Conservation (phyloP, 2,888 invertebrate species). For the Sympetrum striolatum region DNA sequence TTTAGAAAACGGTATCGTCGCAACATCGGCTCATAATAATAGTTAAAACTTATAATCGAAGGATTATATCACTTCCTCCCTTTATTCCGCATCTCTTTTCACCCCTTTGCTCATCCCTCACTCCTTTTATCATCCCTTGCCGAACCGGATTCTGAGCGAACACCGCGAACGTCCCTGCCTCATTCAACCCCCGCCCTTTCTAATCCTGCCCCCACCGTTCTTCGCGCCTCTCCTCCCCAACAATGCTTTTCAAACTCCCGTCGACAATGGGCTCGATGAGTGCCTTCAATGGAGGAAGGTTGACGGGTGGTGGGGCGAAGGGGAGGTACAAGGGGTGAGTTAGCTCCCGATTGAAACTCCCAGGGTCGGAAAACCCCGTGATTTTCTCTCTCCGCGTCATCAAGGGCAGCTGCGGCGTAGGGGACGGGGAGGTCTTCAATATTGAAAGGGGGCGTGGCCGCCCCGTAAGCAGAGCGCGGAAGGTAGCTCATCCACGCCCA, state of each 20-base stretch:
- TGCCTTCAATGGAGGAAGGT: conserved; percentile 20
- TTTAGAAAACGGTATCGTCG: conserved; percentile 19
- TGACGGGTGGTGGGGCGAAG: not conserved
- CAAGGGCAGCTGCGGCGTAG: conserved; percentile 12
- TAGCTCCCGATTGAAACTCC: not conserved
- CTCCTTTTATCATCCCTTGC: not conserved
- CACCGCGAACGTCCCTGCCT: not conserved
- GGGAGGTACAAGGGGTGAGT: not conserved
- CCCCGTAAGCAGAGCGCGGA: not conserved
- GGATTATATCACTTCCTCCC: conserved; percentile 32
- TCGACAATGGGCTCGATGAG: conserved; percentile 39
- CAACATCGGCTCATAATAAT: conserved; percentile 8
- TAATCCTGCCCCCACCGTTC: not conserved
- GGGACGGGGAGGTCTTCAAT: not conserved
- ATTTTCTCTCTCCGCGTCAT: not conserved
- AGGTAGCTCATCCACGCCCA: not conserved
- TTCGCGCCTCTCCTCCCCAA: not conserved
- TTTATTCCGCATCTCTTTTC: not conserved
- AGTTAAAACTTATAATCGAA: conserved; percentile 24
- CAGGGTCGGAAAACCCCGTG: not conserved
- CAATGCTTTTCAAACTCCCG: conserved; percentile 25
- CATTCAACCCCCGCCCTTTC: not conserved
- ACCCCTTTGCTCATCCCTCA: not conserved
- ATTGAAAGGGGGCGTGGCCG: not conserved
- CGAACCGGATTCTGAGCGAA: not conserved